Evolutionary conservation across 2,797 vertebrate genomes (phyloP).

Genomic region (Trachurus trachurus): DNA sequence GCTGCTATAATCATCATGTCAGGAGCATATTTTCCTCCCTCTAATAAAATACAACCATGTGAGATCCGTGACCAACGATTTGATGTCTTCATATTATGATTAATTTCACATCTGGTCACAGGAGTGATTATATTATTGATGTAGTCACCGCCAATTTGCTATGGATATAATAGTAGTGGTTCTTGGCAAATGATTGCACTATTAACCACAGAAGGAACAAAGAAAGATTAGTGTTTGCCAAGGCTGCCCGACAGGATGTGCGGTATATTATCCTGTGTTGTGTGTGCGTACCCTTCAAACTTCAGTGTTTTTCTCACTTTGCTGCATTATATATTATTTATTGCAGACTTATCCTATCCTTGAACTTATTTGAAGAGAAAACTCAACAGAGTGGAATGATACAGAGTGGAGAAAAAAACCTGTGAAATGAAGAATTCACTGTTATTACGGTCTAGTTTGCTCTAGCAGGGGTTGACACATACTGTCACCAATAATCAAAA

Average conservation of each 20-base stretch:
- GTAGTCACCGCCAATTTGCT: constrained; percentile 70
- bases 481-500: neutral
- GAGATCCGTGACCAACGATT: constrained; percentile 68
- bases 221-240: constrained; percentile 43
- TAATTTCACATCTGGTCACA: constrained; percentile 77
- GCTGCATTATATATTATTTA: constrained; percentile 3
- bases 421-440: neutral
- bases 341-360: neutral
- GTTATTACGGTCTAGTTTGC: neutral
- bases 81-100: constrained; percentile 76
- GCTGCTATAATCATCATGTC: constrained; percentile 35
- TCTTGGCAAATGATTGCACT: constrained; percentile 73
- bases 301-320: neutral
- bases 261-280: neutral
- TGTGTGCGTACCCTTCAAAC: constrained; percentile 23
- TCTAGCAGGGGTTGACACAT: neutral
- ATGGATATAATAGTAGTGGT: constrained; percentile 69
- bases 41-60: constrained; percentile 59
- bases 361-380: neutral
- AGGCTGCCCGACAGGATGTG: constrained; percentile 17
- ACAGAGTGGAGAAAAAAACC: neutral
- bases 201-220: constrained; percentile 65
- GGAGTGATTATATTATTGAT: constrained; percentile 78
- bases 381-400: neutral
- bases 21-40: constrained; percentile 40